Conservation (phyloP, 2,888 invertebrate species). For the Chloroclystis v-ata region DNA sequence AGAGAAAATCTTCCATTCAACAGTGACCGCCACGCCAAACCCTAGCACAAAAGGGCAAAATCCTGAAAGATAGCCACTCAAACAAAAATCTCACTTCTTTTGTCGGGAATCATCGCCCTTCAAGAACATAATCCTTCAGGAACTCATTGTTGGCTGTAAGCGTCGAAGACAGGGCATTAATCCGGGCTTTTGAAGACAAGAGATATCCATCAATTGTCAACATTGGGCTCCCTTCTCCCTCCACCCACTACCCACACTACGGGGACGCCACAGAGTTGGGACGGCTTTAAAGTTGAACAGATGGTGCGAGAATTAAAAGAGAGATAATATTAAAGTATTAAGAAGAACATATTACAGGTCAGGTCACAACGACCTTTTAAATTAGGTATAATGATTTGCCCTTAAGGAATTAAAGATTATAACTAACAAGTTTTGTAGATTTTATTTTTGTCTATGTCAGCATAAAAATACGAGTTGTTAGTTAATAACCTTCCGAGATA, state of each 20-base stretch:
- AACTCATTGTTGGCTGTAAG: conserved; percentile 55
- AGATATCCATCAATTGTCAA: conserved; percentile 78
- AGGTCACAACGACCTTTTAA: no score
- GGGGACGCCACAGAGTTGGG: conserved; percentile 52
- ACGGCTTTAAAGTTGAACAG: conserved; percentile 1
- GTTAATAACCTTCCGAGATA: no score
- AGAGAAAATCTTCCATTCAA: no score
- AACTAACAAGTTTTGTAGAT: no score
- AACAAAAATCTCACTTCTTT: conserved; percentile 30
- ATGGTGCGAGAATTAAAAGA: neutral
- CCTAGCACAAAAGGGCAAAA: neutral
- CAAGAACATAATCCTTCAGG: conserved; percentile 43
- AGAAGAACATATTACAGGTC: no score
- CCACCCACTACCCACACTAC: conserved; percentile 52
- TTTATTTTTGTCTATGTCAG: no score
- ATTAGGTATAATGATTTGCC: no score
- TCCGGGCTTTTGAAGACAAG: conserved; percentile 75
- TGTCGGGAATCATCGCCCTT: conserved; percentile 29
- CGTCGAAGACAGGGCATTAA: conserved; percentile 61
- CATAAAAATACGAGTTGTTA: no score
- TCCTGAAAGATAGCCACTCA: conserved; percentile 19
- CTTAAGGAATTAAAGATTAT: no score
- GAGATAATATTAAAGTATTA: neutral
- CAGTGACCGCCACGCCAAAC: neutral
- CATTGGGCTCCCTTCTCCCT: conserved; percentile 56